These are phyloP conservation scores for Pantherophis guttatus DNA, from an alignment of 2,113 vertebrate genomes.

Conservation along the genomic window DNA sequence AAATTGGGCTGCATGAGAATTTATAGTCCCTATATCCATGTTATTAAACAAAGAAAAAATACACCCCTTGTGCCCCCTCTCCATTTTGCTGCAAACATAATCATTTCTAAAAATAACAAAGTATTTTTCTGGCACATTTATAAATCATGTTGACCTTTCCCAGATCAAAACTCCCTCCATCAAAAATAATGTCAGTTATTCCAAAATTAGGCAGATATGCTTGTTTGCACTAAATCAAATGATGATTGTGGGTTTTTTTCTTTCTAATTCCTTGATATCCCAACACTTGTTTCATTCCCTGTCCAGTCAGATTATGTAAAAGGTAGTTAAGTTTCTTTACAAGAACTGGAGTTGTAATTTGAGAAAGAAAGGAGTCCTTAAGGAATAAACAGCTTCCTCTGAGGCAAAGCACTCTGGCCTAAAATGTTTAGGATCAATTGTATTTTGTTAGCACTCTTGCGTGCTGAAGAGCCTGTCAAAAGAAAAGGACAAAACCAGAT, in stretches of 20 bases:
- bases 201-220: background rate
- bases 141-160: background rate
- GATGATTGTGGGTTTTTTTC: background rate
- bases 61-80: background rate
- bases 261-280: background rate
- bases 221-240: background rate
- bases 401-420: background rate
- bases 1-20: background rate
- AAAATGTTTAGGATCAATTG: background rate
- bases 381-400: slow-evolving; percentile 14
- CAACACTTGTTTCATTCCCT: background rate
- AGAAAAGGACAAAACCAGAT: background rate
- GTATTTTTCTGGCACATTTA: background rate
- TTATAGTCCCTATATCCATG: background rate
- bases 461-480: background rate
- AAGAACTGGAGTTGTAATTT: slow-evolving; percentile 17
- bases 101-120: background rate
- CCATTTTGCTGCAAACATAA: background rate
- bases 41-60: no score
- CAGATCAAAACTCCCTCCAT: background rate
- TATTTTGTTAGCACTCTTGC: background rate
- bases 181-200: background rate
- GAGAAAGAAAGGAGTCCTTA: slow-evolving; percentile 9
- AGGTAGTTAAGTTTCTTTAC: background rate
- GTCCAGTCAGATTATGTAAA: background rate